Percentiles rank a stretch among this genome's conserved stretches.
Evolutionary conservation across 1,140 invertebrate species (phyloP).

Genomic region (Drosophila melanogaster): Release_6_plus_ISO1_MT NT_033777.3:11181001-11181500

Average conservation of each 20-base stretch:
- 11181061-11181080: neutral
- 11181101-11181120: neutral
- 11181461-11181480: constrained; percentile 77
- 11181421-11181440: constrained; percentile 81
- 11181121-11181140: constrained; percentile 2
- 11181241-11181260: constrained; percentile 44
- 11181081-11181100: constrained; percentile 25
- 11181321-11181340: constrained; percentile 47
- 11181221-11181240: constrained; percentile 51
- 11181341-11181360: constrained; percentile 31
- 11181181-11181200: constrained; percentile 61
- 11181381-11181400: constrained; percentile 26
- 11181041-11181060: constrained; percentile 16
- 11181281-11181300: constrained; percentile 79
- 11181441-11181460: constrained; percentile 12
- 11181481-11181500: constrained; percentile 84
- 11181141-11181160: constrained; percentile 11
- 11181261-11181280: constrained; percentile 67
- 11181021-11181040: constrained; percentile 16
- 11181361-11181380: constrained; percentile 19
- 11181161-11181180: constrained; percentile 37
- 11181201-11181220: constrained; percentile 72
- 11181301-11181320: constrained; percentile 62
- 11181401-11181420: constrained; percentile 70
- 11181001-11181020: neutral